Conservation (phyloP, 2,888 invertebrate genomes). For the Latrodectus elegans region DNA sequence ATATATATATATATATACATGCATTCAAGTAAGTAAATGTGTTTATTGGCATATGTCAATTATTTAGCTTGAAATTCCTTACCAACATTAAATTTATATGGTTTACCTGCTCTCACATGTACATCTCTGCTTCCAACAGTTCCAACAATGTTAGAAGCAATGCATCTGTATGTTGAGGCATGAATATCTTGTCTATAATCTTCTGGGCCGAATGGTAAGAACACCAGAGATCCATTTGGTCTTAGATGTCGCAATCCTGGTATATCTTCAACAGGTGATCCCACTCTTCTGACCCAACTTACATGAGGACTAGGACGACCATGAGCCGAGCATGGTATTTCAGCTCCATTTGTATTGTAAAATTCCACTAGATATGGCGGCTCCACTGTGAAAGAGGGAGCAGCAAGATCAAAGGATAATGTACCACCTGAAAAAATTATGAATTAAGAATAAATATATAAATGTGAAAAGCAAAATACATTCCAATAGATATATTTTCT, state of each 20-base stretch:
- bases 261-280: slow-evolving; percentile 61
- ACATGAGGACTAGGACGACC: slow-evolving; percentile 63
- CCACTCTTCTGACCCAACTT: slow-evolving; percentile 61
- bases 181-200: slow-evolving; percentile 95
- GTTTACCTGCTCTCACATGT: slow-evolving; percentile 93
- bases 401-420: slow-evolving; percentile 50
- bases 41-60: too few species aligned
- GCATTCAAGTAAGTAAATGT: too few species aligned
- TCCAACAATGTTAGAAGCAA: slow-evolving; percentile 91
- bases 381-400: slow-evolving; percentile 58
- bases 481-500: too few species aligned
- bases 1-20: too few species aligned
- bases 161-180: slow-evolving; percentile 93
- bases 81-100: background rate
- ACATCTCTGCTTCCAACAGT: slow-evolving; percentile 93
- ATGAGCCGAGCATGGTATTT: slow-evolving; percentile 60
- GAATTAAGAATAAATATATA: too few species aligned
- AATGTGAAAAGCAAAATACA: too few species aligned
- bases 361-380: slow-evolving; percentile 62
- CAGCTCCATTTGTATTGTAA: slow-evolving; percentile 66
- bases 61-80: too few species aligned
- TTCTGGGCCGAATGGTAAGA: slow-evolving; percentile 94
- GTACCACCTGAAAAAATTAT: slow-evolving; percentile 7
- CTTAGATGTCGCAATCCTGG: slow-evolving; percentile 68
- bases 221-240: slow-evolving; percentile 88